Conservation (phyloP, 2,888 invertebrate genomes). For the Plagodis pulveraria region DNA sequence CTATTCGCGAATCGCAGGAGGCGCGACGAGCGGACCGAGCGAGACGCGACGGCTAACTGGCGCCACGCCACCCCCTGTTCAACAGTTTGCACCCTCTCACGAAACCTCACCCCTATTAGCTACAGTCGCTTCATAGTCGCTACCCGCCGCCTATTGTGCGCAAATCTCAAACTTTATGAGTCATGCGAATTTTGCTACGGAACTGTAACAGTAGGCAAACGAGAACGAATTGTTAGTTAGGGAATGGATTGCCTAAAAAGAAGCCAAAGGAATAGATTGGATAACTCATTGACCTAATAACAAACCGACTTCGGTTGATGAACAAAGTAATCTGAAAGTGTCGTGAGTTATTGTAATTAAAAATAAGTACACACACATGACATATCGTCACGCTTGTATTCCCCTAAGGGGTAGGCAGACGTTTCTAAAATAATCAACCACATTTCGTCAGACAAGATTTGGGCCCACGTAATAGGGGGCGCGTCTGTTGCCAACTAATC, state of each 20-base stretch:
- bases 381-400: too few species aligned
- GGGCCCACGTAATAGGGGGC: too few species aligned
- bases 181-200: slow-evolving; percentile 34
- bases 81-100: slow-evolving; percentile 80
- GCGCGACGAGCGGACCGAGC: slow-evolving; percentile 53
- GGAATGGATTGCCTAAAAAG: neutral
- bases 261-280: too few species aligned
- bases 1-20: slow-evolving; percentile 16
- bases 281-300: too few species aligned
- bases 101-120: slow-evolving; percentile 58
- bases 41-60: slow-evolving; percentile 73
- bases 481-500: too few species aligned
- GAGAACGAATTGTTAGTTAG: neutral
- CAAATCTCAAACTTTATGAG: slow-evolving; percentile 35
- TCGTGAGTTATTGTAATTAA: too few species aligned
- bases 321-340: neutral
- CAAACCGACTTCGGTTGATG: neutral
- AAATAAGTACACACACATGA: too few species aligned
- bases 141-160: slow-evolving; percentile 33
- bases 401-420: too few species aligned
- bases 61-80: slow-evolving; percentile 74
- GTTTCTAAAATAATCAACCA: too few species aligned
- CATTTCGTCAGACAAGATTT: too few species aligned
- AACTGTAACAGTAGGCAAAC: slow-evolving; percentile 14
- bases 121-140: slow-evolving; percentile 32